A percentile compares a stretch with the other conserved stretches of the same genome.
phyloP scores from a whole-genome alignment of 2,888 invertebrate species.

The Elmis aenea region DNA sequence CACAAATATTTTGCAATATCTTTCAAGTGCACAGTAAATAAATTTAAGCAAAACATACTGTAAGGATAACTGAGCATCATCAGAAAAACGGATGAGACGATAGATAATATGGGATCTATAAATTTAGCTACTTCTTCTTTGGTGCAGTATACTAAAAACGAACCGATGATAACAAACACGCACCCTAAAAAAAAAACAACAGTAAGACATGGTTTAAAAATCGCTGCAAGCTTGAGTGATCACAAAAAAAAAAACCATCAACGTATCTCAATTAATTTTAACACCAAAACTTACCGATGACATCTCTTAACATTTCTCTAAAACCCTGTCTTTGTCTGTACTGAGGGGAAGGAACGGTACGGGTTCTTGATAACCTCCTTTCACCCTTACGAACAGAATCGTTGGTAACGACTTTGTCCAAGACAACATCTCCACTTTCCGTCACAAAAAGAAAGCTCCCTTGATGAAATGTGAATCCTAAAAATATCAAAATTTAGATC shows the following conservation, averaged over 20 bases:
- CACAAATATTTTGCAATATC: too few species aligned
- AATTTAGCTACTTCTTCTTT: conserved; percentile 62
- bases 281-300: conserved; percentile 49
- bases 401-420: conserved; percentile 51
- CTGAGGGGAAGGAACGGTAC: conserved; percentile 32
- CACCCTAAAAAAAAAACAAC: conserved; percentile 55
- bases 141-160: conserved; percentile 56
- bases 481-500: conserved; percentile 14
- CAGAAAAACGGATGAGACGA: conserved; percentile 66
- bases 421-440: conserved; percentile 55
- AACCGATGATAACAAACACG: conserved; percentile 67
- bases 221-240: too few species aligned
- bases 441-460: conserved; percentile 64
- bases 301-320: conserved; percentile 58
- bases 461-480: conserved; percentile 66
- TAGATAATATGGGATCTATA: conserved; percentile 70
- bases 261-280: too few species aligned
- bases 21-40: background rate
- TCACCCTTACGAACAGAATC: conserved; percentile 47
- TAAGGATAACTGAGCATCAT: conserved; percentile 75
- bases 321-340: conserved; percentile 53
- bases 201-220: too few species aligned
- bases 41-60: conserved; percentile 53
- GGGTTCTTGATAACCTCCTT: conserved; percentile 47
- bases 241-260: too few species aligned